These are phyloP conservation scores for Pseudomugil gertrudae DNA, from an alignment of 2,797 vertebrate genomes.

Conservation along the genomic window DNA sequence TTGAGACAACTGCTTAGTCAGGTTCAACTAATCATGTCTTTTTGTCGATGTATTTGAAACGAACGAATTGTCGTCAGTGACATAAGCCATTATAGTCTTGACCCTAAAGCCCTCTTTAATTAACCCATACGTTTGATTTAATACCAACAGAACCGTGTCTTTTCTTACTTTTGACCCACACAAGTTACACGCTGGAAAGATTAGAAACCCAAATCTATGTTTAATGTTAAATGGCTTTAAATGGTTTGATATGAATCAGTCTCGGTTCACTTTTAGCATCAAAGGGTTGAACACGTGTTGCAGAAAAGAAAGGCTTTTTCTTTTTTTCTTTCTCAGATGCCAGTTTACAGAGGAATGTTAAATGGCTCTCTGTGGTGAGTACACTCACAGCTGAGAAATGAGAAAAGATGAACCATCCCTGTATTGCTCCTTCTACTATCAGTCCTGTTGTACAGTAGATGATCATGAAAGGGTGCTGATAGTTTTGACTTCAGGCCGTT, in stretches of 20 bases:
- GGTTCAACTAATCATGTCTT: slow-evolving; percentile 89
- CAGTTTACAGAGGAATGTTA: slow-evolving; percentile 67
- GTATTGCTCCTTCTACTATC: slow-evolving; percentile 61
- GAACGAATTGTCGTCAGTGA: slow-evolving; percentile 83
- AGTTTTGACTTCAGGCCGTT: slow-evolving; percentile 68
- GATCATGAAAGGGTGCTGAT: slow-evolving; percentile 77
- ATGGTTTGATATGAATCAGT: slow-evolving; percentile 55
- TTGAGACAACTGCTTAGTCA: slow-evolving; percentile 85
- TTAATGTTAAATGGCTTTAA: slow-evolving; percentile 50
- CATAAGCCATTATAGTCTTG: slow-evolving; percentile 86
- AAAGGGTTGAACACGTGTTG: slow-evolving; percentile 60
- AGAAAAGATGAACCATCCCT: slow-evolving; percentile 49
- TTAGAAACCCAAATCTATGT: slow-evolving; percentile 35
- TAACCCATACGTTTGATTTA: slow-evolving; percentile 81
- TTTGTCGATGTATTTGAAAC: slow-evolving; percentile 86
- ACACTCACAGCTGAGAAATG: slow-evolving; percentile 33
- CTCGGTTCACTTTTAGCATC: slow-evolving; percentile 49
- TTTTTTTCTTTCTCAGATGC: slow-evolving; percentile 44
- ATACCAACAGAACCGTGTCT: slow-evolving; percentile 61
- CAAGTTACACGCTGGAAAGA: slow-evolving; percentile 42
- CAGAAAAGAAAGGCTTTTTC: slow-evolving; percentile 35
- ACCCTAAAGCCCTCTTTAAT: slow-evolving; percentile 84
- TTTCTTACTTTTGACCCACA: slow-evolving; percentile 27
- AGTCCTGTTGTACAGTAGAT: slow-evolving; percentile 58
- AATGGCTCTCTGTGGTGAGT: slow-evolving; percentile 52